phyloP scores from a whole-genome alignment of 2,797 vertebrate species.

The Enteromius viviparus region DNA sequence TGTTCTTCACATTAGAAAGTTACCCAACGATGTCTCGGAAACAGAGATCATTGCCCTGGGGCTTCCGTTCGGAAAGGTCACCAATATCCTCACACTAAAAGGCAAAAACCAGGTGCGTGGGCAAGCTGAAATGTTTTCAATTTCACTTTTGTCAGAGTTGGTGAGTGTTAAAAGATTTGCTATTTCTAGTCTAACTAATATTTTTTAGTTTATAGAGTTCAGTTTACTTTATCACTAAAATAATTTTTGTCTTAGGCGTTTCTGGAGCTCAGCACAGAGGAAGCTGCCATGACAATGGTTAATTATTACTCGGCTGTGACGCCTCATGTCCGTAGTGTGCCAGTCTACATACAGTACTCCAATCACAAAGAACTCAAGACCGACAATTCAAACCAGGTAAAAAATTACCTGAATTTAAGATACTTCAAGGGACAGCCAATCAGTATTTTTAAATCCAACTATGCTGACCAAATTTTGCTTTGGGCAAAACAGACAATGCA shows the following conservation, averaged over 20 bases:
- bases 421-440: background rate
- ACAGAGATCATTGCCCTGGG: constrained; percentile 96
- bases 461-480: background rate
- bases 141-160: background rate
- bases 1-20: constrained; percentile 96
- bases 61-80: constrained; percentile 97
- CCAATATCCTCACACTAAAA: constrained; percentile 97
- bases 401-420: background rate
- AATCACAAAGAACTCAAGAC: constrained; percentile 98
- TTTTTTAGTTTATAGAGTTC: background rate
- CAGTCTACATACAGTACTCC: constrained; percentile 96
- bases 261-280: constrained; percentile 95
- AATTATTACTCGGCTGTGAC: constrained; percentile 95
- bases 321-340: constrained; percentile 92
- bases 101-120: constrained; percentile 95
- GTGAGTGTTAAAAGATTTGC: constrained; percentile 9
- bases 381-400: constrained; percentile 92
- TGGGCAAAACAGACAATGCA: background rate
- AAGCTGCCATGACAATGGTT: constrained; percentile 95
- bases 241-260: constrained; percentile 81
- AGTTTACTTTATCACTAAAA: background rate
- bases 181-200: background rate
- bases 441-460: background rate
- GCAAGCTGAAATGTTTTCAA: background rate
- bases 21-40: constrained; percentile 94